These are phyloP conservation scores for Mormyrus proboscirostris DNA, from an alignment of 2,797 vertebrate genomes.

Conservation along the genomic window DNA sequence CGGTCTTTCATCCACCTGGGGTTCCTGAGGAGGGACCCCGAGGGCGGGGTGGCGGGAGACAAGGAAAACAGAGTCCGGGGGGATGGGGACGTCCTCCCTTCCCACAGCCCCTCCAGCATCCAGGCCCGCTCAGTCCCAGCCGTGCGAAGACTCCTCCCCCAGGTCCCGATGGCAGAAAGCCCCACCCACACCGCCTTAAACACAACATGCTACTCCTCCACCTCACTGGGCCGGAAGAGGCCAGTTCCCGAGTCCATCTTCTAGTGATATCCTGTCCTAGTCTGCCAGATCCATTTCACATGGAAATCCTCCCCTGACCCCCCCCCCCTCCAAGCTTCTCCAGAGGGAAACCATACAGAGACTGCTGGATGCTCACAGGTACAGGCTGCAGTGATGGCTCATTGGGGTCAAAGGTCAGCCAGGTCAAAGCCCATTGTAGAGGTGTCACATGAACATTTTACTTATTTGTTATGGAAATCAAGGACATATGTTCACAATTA, in stretches of 20 bases:
- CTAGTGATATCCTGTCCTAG: slow-evolving; percentile 22
- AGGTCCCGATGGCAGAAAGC: slow-evolving; percentile 51
- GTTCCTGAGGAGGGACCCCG: slow-evolving; percentile 62
- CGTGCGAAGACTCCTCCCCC: slow-evolving; percentile 53
- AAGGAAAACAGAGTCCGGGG: slow-evolving; percentile 32
- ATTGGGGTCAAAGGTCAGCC: neutral
- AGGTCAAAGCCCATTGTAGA: neutral
- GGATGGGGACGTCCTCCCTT: slow-evolving; percentile 56
- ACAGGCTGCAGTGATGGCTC: neutral
- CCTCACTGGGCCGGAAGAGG: slow-evolving; percentile 64
- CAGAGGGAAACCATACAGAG: neutral
- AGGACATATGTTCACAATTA: neutral
- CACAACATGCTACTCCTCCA: slow-evolving; percentile 62
- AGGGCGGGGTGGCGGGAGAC: slow-evolving; percentile 31
- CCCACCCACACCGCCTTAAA: slow-evolving; percentile 56
- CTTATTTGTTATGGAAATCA: neutral
- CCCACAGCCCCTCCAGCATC: slow-evolving; percentile 75
- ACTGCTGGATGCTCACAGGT: neutral
- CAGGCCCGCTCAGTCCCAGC: slow-evolving; percentile 56
- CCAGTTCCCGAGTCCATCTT: slow-evolving; percentile 63
- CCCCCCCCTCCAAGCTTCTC: neutral
- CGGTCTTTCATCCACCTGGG: slow-evolving; percentile 60
- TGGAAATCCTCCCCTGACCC: too few relatives aligned
- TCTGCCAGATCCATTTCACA: neutral
- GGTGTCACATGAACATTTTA: neutral